These are phyloP conservation scores for Cichladusa arquata DNA, from an alignment of 2,113 vertebrate species.

Conservation along the genomic window DNA sequence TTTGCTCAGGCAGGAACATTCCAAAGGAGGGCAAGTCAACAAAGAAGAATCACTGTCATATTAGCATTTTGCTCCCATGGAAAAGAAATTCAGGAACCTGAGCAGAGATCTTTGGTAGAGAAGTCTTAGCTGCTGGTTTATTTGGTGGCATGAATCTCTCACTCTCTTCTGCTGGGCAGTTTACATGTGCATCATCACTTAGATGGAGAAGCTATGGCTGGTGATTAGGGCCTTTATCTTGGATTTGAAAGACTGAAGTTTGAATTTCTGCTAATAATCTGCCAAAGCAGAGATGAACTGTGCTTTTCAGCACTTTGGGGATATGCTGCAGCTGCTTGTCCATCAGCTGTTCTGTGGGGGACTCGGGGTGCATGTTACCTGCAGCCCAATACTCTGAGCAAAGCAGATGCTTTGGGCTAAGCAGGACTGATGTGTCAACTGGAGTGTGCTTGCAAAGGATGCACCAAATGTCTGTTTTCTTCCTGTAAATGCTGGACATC, in stretches of 20 bases:
- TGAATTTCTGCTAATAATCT: background rate
- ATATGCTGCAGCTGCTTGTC: background rate
- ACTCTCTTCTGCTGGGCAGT: background rate
- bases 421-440: background rate
- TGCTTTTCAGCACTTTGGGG: background rate
- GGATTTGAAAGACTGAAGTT: background rate
- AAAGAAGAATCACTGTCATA: background rate
- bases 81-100: background rate
- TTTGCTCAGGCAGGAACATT: background rate
- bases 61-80: background rate
- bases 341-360: background rate
- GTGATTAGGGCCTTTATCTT: background rate
- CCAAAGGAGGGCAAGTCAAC: background rate
- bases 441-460: background rate
- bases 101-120: background rate
- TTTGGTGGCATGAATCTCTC: background rate
- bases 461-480: background rate
- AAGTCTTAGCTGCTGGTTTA: background rate
- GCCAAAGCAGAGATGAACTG: background rate
- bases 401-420: background rate
- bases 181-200: background rate
- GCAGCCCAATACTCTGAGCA: background rate
- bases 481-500: background rate
- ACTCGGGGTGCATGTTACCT: background rate
- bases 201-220: background rate